Percentiles rank a stretch among this genome's conserved stretches.
Evolutionary conservation across 2,888 invertebrate species (phyloP).

Genomic region (Embidobia sp.): DNA sequence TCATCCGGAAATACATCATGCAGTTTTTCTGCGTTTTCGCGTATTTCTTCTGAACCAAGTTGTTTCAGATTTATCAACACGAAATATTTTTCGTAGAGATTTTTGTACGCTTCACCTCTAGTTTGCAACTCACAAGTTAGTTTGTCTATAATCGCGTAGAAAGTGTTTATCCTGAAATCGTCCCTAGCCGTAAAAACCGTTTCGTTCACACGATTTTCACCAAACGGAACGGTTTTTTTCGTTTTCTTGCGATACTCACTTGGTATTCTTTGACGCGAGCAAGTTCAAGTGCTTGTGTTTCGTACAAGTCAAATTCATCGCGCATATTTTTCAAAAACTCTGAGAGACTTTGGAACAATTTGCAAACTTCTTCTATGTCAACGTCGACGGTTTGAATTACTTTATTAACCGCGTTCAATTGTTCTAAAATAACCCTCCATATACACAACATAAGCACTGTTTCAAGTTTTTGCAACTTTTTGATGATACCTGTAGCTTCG

Average conservation of each 20-base stretch:
- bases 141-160: neutral
- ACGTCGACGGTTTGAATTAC: slow-evolving; percentile 24
- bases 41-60: neutral
- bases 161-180: neutral
- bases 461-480: slow-evolving; percentile 19
- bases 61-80: neutral
- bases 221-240: slow-evolving; percentile 19
- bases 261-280: slow-evolving; percentile 6
- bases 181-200: slow-evolving; percentile 57
- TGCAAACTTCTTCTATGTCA: slow-evolving; percentile 56
- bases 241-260: neutral
- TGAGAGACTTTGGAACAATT: slow-evolving; percentile 4
- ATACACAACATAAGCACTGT: slow-evolving; percentile 39
- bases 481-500: slow-evolving; percentile 9
- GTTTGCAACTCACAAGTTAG: neutral
- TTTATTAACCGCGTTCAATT: slow-evolving; percentile 39
- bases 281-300: slow-evolving; percentile 2
- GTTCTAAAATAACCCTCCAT: slow-evolving; percentile 27
- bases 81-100: neutral
- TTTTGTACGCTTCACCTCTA: neutral
- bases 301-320: slow-evolving; percentile 8
- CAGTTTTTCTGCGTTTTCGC: neutral
- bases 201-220: slow-evolving; percentile 6
- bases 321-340: slow-evolving; percentile 4
- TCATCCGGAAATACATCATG: neutral